Base-by-base conservation (phyloP, 2,797 vertebrate genomes). In the Melanotaenia parkinsoni region DNA sequence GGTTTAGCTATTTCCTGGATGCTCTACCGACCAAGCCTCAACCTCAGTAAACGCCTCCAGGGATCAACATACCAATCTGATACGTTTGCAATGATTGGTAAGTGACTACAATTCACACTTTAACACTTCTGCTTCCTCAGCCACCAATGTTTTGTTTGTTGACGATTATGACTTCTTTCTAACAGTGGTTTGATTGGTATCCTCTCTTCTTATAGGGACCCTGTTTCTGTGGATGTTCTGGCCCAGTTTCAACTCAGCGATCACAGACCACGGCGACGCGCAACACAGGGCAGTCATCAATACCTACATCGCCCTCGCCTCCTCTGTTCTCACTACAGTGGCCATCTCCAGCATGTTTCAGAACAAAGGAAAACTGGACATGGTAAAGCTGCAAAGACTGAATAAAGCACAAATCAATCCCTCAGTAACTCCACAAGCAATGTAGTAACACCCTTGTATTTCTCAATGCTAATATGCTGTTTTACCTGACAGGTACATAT, bases 211-310 rank as follows among this genome's bases (percentile, higher is more conserved):
- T 7, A 3, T 84, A 99, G 98, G 98, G 2, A 96, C 98, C 0
- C 91, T 99, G 35, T 99, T 96, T 88, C 92, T 99, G n/a, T 99
- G 98, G 98, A 96, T 98, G 94, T 99, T 94, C 89, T 99, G 98
- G 98, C 98, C 98, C 85, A 99, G 98, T 90, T 99, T 99, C 92
- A 99, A 99, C 89, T 97, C 96, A 0, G 97, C 98, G 37, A 88
- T 96, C 82, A 90, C 97, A 26, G 57, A 92, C 1, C 96, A 96
- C 0, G 98, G 98, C 2, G 97, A 98, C 0, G 95, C 95, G 13
- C 98, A 99, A 86, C 97, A 97, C 87, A 94, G 98, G 13, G 93
- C 96, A 0, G 97, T 90, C 85, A 95, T 99, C 73, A 99, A 99
- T 89, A 99, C 98, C 0, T 99, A 99, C 87, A 92, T 97, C 43